Conservation (phyloP, 2,113 vertebrate species). For the Ahaetulla prasina region DNA sequence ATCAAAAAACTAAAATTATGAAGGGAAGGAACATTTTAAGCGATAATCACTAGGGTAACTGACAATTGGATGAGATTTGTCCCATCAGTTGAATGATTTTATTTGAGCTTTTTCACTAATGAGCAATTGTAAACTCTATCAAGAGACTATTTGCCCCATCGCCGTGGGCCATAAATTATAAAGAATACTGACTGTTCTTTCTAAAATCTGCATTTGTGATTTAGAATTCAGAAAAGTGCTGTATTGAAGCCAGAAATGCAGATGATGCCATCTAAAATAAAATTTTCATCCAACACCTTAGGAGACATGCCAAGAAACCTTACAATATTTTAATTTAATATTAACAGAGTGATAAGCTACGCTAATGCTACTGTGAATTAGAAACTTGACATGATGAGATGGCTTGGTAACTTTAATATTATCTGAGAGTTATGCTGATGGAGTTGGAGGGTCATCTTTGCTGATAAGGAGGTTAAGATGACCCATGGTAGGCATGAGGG, state of each 20-base stretch:
- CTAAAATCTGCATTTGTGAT: not conserved
- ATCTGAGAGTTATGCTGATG: not conserved
- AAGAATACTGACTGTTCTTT: not conserved
- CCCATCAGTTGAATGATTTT: not conserved
- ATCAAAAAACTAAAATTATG: not conserved
- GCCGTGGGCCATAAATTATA: not conserved
- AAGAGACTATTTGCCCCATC: not conserved
- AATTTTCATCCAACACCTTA: not conserved
- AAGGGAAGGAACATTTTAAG: not conserved
- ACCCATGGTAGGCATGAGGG: not conserved
- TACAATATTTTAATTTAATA: not conserved
- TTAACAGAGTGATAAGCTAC: not conserved
- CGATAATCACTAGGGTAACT: not conserved
- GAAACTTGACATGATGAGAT: not conserved
- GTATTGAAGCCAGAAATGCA: not conserved
- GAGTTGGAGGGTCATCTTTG: not conserved
- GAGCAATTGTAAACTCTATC: not conserved
- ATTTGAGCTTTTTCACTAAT: not conserved
- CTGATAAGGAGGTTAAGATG: not conserved
- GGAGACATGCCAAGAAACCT: not conserved
- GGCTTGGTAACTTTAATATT: not conserved
- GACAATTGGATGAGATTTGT: not conserved
- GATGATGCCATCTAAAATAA: not conserved
- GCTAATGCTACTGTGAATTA: not conserved
- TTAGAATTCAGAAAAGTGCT: not conserved